Percentiles rank a stretch among this genome's conserved stretches.
Evolutionary conservation across 2,888 invertebrate species (phyloP).

Genomic region (Peribatodes rhomboidaria): DNA sequence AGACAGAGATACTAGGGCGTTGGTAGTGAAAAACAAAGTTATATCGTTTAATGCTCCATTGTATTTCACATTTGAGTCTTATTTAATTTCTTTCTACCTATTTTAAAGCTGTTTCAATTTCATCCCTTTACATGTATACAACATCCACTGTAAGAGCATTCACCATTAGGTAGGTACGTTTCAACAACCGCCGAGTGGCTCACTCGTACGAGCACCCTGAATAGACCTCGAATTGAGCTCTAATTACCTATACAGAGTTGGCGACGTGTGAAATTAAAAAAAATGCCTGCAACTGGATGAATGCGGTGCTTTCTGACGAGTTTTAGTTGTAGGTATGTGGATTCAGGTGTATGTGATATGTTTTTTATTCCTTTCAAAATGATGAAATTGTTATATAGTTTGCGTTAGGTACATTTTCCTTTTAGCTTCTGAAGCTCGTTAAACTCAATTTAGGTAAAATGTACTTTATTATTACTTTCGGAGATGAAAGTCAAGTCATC

Average conservation of each 20-base stretch:
- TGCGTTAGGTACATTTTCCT: no score
- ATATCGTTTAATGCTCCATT: no score
- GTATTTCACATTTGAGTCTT: no score
- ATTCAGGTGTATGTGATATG: not conserved
- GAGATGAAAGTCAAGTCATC: no score
- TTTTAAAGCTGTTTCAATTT: not conserved
- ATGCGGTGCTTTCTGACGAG: conserved; percentile 35
- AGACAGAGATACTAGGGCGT: no score
- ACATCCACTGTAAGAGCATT: conserved; percentile 29
- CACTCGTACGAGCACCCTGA: conserved; percentile 70
- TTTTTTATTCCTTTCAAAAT: conserved; percentile 4
- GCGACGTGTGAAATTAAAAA: conserved; percentile 83
- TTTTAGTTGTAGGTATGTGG: conserved; percentile 5
- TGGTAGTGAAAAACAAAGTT: no score
- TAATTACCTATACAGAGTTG: conserved; percentile 81
- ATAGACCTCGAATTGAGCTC: conserved; percentile 81
- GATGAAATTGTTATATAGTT: not conserved
- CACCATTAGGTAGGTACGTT: conserved; percentile 37
- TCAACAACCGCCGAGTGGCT: conserved; percentile 57
- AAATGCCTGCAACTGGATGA: conserved; percentile 60
- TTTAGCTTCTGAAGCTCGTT: no score
- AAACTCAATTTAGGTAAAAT: no score
- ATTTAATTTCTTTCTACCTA: not conserved
- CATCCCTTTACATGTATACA: not conserved
- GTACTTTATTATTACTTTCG: no score